Evolutionary conservation across 2,888 invertebrate species (phyloP), one percentile per base, ranked within the genome.

Genomic region (Falcaria lacertinaria): DNA sequence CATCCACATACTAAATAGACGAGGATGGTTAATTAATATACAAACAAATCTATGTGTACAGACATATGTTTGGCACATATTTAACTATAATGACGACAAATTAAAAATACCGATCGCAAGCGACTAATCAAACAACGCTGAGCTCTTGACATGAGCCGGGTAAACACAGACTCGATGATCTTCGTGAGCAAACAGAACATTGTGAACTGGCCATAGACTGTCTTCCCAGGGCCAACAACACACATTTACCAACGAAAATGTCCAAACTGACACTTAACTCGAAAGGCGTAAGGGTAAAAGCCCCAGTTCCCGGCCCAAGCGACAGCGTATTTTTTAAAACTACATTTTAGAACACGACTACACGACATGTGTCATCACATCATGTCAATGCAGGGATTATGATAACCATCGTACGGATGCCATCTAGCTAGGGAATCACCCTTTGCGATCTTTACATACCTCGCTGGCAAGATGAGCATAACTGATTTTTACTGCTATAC

Each of bases 291-390:
- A 69, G 69, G 64, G 70, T 49, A 47, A 58, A 54, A 13, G 47
- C 38, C 32, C 50, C 47, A 39, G 40, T 61, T 48, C 33, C 44
- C 35, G 56, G 46, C 56, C 42, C 43, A 44, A 54, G 44, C 51
- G 55, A 47, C 51, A 54, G 48, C 57, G 49, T 60, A 68, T 71
- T 74, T 83, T 81, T 83, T 75, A 77, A 78, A 82, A 69, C 69
- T 72, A 81, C 80, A 80, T 85, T 88, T 81, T 83, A 79, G 74
- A 81, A 75, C 81, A 76, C 82, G 80, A 80, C 73, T 66, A 64
- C 80, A 79, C 86, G 89, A 88, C 88, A 89, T 89, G 88, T 89
- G 89, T 89, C 89, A 85, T 89, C 89, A 89, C 89, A 89, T 89
- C 82, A 86, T 78, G 84, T 89, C 88, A 87, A 87, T 87, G 87